Percentiles rank a stretch among this genome's conserved stretches.
These are phyloP conservation scores for Petroica traversi DNA, from an alignment of 2,113 vertebrate species.

Conservation along the genomic window DNA sequence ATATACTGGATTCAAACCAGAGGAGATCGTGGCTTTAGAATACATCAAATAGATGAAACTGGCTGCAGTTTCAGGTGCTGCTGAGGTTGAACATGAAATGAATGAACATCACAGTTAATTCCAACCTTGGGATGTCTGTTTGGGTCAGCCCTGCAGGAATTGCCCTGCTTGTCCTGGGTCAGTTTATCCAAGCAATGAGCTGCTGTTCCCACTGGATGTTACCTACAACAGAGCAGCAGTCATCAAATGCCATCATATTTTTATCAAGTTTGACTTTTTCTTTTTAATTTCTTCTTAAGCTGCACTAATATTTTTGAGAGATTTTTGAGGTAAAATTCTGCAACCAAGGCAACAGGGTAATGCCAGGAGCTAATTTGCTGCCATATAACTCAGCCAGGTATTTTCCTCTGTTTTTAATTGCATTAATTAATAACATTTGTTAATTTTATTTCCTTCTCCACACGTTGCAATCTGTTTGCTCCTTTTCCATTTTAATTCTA, in stretches of 20 bases:
- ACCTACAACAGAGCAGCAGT: rapidly evolving
- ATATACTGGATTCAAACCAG: background rate
- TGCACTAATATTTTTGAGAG: background rate
- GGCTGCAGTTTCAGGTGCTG: background rate
- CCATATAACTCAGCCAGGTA: background rate
- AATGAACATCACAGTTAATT: rapidly evolving
- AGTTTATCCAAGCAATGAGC: background rate
- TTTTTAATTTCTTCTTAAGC: background rate
- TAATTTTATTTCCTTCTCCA: background rate
- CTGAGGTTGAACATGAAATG: rapidly evolving
- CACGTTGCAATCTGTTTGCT: background rate
- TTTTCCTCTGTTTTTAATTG: background rate
- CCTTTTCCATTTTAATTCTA: background rate
- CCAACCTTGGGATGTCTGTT: background rate
- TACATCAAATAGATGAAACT: background rate
- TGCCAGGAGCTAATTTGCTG: background rate
- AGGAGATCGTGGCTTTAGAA: background rate
- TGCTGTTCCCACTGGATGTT: background rate
- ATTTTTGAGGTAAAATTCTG: background rate
- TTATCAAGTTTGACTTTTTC: background rate
- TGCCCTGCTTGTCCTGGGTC: background rate
- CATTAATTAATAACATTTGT: background rate
- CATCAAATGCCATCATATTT: rapidly evolving
- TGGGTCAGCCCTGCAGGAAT: background rate
- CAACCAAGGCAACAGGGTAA: background rate